phyloP scores from a whole-genome alignment of 2,888 invertebrate genomes.

The Oeneis ivallda region DNA sequence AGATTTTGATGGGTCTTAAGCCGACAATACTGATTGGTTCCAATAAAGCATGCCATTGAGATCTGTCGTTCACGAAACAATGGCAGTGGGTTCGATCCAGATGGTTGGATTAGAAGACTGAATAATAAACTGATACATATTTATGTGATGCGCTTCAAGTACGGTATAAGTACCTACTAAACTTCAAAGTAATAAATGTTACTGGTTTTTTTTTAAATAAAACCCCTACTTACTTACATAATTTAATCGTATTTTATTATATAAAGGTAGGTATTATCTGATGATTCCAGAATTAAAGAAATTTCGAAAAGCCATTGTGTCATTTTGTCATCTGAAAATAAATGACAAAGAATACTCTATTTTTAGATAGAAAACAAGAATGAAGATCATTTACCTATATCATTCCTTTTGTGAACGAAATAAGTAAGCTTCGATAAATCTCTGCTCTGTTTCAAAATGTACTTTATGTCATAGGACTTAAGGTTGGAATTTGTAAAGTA shows the following conservation, averaged over 20 bases:
- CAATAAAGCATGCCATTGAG: conserved; percentile 75
- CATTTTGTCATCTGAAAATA: neutral
- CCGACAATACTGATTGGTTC: conserved; percentile 77
- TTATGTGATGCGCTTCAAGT: conserved; percentile 27
- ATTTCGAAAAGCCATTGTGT: neutral
- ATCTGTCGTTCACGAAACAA: conserved; percentile 75
- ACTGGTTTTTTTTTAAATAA: too few relatives aligned
- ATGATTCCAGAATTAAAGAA: neutral
- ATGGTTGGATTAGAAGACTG: conserved; percentile 56
- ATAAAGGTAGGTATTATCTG: too few relatives aligned
- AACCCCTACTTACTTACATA: too few relatives aligned
- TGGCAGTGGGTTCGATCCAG: conserved; percentile 65
- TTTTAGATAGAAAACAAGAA: conserved; percentile 20
- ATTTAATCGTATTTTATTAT: too few relatives aligned
- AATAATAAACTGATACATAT: conserved; percentile 38
- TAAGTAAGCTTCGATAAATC: conserved; percentile 15
- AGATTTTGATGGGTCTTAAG: conserved; percentile 66
- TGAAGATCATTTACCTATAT: conserved; percentile 22
- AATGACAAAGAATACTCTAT: conserved; percentile 1
- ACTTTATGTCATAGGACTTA: conserved; percentile 9
- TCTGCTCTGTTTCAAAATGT: neutral
- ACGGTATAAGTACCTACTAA: conserved; percentile 2
- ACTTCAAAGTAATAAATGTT: neutral
- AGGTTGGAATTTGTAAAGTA: conserved; percentile 37
- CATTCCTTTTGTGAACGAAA: conserved; percentile 22